These are phyloP conservation scores for Hemibagrus guttatus DNA, from an alignment of 2,797 vertebrate species.

Conservation along the genomic window DNA sequence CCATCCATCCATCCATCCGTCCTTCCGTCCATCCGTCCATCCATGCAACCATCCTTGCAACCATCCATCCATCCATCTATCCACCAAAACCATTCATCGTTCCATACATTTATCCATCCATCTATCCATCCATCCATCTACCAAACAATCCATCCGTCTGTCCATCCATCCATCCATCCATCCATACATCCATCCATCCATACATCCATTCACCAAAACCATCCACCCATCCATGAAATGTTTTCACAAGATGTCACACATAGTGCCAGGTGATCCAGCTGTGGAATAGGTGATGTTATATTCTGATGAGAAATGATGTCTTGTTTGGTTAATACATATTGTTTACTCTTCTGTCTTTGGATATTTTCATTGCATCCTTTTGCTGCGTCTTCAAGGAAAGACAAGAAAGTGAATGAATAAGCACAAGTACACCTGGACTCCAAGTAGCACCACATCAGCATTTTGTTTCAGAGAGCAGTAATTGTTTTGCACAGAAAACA, in stretches of 20 bases:
- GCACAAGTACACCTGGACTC: not conserved
- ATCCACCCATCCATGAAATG: not conserved
- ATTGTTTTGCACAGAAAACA: not conserved
- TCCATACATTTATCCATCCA: too few species aligned
- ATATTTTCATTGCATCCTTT: not conserved
- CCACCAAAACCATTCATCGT: too few species aligned
- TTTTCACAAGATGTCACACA: not conserved
- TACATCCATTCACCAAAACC: too few species aligned
- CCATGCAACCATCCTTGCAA: too few species aligned
- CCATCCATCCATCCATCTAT: too few species aligned
- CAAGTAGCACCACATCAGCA: not conserved
- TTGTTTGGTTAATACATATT: not conserved
- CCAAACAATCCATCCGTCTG: too few species aligned
- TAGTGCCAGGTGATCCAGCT: not conserved
- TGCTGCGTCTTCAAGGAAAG: not conserved
- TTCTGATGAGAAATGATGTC: not conserved
- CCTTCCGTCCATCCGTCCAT: too few species aligned
- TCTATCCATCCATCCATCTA: too few species aligned
- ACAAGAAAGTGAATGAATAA: not conserved
- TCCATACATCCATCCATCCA: too few species aligned
- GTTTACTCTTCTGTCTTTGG: not conserved
- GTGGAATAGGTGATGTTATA: not conserved
- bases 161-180: too few species aligned
- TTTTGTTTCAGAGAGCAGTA: not conserved
- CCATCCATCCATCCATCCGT: too few species aligned